Evolutionary conservation across 2,113 vertebrate species (phyloP), one percentile per base, ranked within the genome.

Genomic region (Myotis brandtii): DNA sequence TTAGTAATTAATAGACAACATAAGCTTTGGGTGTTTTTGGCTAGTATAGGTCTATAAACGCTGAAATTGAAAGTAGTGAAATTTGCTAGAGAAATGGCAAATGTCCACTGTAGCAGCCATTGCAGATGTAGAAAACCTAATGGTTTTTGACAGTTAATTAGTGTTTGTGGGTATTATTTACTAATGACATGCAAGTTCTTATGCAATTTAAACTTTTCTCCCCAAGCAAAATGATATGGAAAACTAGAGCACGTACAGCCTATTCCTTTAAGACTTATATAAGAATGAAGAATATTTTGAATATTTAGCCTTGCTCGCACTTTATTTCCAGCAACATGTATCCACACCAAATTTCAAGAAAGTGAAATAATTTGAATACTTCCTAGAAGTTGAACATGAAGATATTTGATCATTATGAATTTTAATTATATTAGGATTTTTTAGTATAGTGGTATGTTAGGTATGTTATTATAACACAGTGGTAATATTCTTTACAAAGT

Each of bases 401-500:
- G 75, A 40, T 77, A 70, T 50, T 75, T 91, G 66, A 79, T 12
- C 25, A 27, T 70, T 72, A 23, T 37, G 52, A 77, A 62, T 56
- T 95, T 93, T 59, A 80, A 54, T 95, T 95, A 72, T 20, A 21
- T 70, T 86, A 34, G 34, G 32, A 56, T 25, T 87, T 91, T 94
- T 92, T 37, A 52, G 12, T 89, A 17, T 62, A 81, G 46, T 69
- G 27, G 8, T 52, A 1, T 81, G 0, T 91, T 50, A 59, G 17
- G 81, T 80, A 16, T 88, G 3, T 32, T 70, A 40, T 67, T 54
- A 30, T 1, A 11, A 67, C 50, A 18, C 6, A 73, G 7, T 87
- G 59, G 46, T 89, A 76, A n/a, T 91, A 50, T 66, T 43, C 86
- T 21, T 77, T 94, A 80, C 23, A 12, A 91, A 95, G 86, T 43